phyloP scores from a whole-genome alignment of 2,113 vertebrate species.

The Narcine bancroftii region DNA sequence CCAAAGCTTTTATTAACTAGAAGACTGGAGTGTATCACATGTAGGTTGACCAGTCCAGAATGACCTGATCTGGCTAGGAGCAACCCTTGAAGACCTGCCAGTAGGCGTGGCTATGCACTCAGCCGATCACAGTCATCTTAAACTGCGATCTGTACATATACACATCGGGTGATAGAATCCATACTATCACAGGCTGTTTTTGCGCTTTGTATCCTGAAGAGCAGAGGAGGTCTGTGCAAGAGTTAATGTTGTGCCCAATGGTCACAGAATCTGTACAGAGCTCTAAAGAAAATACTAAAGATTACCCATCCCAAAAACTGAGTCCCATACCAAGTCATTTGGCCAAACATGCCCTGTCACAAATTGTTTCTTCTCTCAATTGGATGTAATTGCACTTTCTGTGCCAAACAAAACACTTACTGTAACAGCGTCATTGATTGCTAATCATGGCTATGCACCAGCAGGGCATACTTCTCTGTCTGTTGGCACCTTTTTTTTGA shows the following conservation, averaged over 20 bases:
- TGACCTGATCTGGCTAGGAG: no score
- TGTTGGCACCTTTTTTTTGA: background rate
- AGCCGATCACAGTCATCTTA: no score
- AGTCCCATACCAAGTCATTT: background rate
- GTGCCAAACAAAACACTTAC: background rate
- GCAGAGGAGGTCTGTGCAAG: background rate
- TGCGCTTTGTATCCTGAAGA: background rate
- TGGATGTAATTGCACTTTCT: background rate
- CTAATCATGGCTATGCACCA: background rate
- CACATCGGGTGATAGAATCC: no score
- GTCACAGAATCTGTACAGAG: background rate
- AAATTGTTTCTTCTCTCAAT: constrained; percentile 17
- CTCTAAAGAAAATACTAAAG: background rate
- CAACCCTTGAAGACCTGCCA: no score
- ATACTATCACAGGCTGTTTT: no score
- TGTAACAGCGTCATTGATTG: background rate
- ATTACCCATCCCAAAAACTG: background rate
- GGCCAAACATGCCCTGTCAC: background rate
- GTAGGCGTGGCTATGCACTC: no score
- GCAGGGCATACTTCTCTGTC: background rate
- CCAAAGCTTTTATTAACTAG: no score
- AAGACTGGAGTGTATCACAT: no score
- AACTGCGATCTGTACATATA: no score
- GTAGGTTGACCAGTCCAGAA: no score
- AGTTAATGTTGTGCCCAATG: background rate